Evolutionary conservation across 2,797 vertebrate species (phyloP), one percentile per base, ranked within the genome.

Genomic region (Molothrus aeneus): DNA sequence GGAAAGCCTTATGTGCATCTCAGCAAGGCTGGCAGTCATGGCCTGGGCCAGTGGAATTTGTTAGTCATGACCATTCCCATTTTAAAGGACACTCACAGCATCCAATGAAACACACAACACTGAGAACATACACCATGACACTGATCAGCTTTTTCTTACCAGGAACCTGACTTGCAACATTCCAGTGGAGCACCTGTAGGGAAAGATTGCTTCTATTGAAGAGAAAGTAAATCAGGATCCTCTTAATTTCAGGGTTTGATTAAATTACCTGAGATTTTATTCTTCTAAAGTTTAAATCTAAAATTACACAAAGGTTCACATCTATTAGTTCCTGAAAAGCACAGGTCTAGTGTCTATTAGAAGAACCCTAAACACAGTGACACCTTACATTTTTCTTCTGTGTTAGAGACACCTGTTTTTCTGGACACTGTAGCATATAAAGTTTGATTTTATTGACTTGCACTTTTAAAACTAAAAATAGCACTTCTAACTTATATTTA

Each of bases 61-160:
- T 36, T 34, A 40, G 63, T 78, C 83, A 26, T 74, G 83, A 71
- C 36, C 11, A 63, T 21, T 18, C 17, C 26, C 11, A 43, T 71
- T 45, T 42, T 26, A 53, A 64, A 74, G 32, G 12, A 71, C 20
- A 51, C 6, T 5, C 28, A 59, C 13, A 63, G 14, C 11, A 73
- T 22, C 47, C 42, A 48, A 40, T 7, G 9, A 61, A 77, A 51
- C 6, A 54, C n/a, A 13, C 6, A 10, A 54, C 57, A 20, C 26
- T 43, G 25, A 64, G 25, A 71, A 71, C 28, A 60, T 12, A 12
- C 4, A 43, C 31, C 7, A 5, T 10, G 28, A 50, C 48, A 66
- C 16, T 0, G 1, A 25, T 38, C 0, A 0, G 7, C 13, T 47
- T 68, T 80, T 50, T 14, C 38, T 36, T 45, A 43, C 32, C 5